Base-by-base conservation (phyloP, 2,797 vertebrate species). In the Pempheris klunzingeri region DNA sequence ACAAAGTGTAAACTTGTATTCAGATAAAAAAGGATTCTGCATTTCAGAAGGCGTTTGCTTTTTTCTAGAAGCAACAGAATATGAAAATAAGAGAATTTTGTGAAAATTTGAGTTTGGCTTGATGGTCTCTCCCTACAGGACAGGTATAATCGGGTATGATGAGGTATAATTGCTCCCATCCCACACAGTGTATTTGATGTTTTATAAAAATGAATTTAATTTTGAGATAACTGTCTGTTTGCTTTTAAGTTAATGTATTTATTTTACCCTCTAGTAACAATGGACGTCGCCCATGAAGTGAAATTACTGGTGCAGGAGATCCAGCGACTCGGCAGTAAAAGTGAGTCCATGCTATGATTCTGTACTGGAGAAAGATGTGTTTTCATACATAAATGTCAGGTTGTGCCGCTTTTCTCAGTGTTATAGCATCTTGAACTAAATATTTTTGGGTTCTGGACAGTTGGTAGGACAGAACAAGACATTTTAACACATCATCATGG, bases 231-330 rank as follows among this genome's bases (percentile, higher is more conserved):
- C n/a, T n/a, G n/a, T n/a, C n/a, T n/a, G n/a, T n/a, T n/a, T n/a
- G n/a, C n/a, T 6, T 46, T 30, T 8, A 66, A 58, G 8, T 8
- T 36, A 50, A 50, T 2, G 24, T 34, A 0, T 47, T 36, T 74
- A n/a, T 75, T 74, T 52, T 54, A 1, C 2, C 26, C 68, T 90
- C 13, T 41, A 94, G 93, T 41, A 82, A 94, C 92, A 81, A 99
- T 99, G 98, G 94, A 99, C 22, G 95, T 98, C 84, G 83, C 94
- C 10, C 96, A 98, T 75, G 98, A 99, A 92, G 78, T 99, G 18
- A 71, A 2, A 1, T 87, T 99, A 84, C 92, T 99, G 80, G 93
- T 96, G 85, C 85, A 96, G 89, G 98, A 99, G 93, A 99, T 99
- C 80, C 94, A 93, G 18, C 95, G 98, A 2, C 92, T 99, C 78